These are phyloP conservation scores for Drosophila pruinosa DNA, from an alignment of 1,140 invertebrate species.

Conservation along the genomic window DNA sequence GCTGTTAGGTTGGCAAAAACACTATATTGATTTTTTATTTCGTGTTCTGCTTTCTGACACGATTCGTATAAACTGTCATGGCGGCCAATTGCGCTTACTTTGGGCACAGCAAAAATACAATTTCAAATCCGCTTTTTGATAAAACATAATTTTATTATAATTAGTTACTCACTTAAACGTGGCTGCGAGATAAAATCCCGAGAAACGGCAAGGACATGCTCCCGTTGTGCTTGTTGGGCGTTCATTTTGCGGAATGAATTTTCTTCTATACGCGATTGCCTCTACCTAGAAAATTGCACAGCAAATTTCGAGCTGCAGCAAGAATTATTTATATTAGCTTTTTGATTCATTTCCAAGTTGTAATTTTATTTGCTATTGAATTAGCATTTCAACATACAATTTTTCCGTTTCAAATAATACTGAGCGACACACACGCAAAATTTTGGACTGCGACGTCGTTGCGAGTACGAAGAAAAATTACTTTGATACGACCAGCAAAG, in stretches of 20 bases:
- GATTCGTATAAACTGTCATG: constrained; percentile 74
- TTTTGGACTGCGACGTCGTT: constrained; percentile 76
- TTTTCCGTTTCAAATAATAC: constrained; percentile 75
- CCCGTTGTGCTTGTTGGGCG: constrained; percentile 85
- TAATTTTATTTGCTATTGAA: not conserved
- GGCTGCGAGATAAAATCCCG: constrained; percentile 99
- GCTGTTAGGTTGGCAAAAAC: constrained; percentile 4
- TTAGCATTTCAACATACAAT: constrained; percentile 59
- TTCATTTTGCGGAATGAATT: constrained; percentile 64
- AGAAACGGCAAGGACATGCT: constrained; percentile 95
- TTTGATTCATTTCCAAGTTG: not conserved
- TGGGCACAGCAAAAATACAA: constrained; percentile 5
- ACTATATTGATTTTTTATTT: constrained; percentile 70
- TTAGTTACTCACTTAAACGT: constrained; percentile 93
- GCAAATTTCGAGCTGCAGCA: constrained; percentile 76
- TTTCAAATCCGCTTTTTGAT: constrained; percentile 13
- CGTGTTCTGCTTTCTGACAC: constrained; percentile 52
- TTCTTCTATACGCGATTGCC: constrained; percentile 54
- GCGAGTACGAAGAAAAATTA: constrained; percentile 73
- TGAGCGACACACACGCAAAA: constrained; percentile 73
- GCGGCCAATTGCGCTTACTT: constrained; percentile 44
- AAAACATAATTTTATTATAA: constrained; percentile 2
- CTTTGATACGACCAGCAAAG: constrained; percentile 44
- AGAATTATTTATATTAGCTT: constrained; percentile 28
- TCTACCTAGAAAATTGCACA: constrained; percentile 72